Evolutionary conservation across 2,113 vertebrate species (phyloP), one percentile per base, ranked within the genome.

Genomic region (Haemorhous mexicanus): DNA sequence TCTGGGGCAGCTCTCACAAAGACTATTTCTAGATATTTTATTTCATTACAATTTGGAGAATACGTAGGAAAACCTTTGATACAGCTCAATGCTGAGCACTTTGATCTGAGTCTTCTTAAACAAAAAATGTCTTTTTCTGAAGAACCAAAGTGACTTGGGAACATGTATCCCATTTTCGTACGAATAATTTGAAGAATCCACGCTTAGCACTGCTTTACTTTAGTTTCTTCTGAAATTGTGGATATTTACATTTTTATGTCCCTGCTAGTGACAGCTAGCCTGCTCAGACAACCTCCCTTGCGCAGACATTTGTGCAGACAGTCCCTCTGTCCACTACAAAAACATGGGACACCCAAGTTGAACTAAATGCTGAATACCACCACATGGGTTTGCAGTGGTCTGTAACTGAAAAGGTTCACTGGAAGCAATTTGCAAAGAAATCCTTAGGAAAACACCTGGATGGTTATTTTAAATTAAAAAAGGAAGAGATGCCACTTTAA

Each of bases 391-490:
- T 98, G 97, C 98, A 97, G 93, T 95, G 97, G 95, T 98, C 97
- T 98, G 97, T 98, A 95, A 98, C 98, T 94, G 96, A 98, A 98
- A 94, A 96, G 97, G 97, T 97, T 98, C 93, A 85, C 98, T 98
- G 98, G 98, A 98, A 98, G 96, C 97, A 98, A 98, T 98, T 98
- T 98, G 96, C 97, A 96, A 96, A 98, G 95, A 97, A 98, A 97
- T 97, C 97, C 97, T 98, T 97, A 97, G 96, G 96, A 98, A 98
- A 97, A 98, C 98, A 98, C 98, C 98, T 98, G 98, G 98, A 98
- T 97, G 97, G 97, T 97, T 97, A 97, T 97, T 97, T 96, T 97
- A 98, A 98, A 98, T 98, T 98, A 96, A 98, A 98, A 98, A 97
- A 97, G 98, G 98, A 98, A 98, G 98, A 97, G 97, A 98, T 98